Evolutionary conservation across 2,888 invertebrate genomes (phyloP).

Genomic region (Eubasilissa splendida): DNA sequence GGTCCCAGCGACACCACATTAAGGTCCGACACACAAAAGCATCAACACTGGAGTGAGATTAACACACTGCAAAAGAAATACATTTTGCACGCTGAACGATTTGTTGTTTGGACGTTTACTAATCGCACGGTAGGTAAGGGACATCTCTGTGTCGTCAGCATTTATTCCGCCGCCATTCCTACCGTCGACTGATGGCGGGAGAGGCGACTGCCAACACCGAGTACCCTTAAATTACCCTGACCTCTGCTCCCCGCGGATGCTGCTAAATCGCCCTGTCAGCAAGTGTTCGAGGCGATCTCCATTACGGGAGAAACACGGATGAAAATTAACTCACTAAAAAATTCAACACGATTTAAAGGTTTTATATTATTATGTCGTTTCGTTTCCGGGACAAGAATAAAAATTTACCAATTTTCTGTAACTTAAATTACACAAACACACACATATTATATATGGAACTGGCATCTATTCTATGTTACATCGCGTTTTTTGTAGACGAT

Average conservation of each 20-base stretch:
- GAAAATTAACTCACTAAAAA: too few species aligned
- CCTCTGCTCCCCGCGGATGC: conserved; percentile 36
- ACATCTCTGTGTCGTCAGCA: conserved; percentile 12
- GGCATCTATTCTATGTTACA: too few species aligned
- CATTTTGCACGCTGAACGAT: conserved; percentile 1
- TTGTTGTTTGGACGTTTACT: conserved; percentile 35
- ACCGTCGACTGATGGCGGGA: not conserved
- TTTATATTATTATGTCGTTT: too few species aligned
- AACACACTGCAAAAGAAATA: not conserved
- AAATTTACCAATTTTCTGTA: too few species aligned
- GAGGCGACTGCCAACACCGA: conserved; percentile 30
- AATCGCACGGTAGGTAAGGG: conserved; percentile 37
- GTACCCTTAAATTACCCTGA: conserved; percentile 43
- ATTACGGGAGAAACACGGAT: not conserved
- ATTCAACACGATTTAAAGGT: too few species aligned
- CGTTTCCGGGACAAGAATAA: too few species aligned
- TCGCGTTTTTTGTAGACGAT: too few species aligned
- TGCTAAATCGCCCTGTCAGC: conserved; percentile 42
- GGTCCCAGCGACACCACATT: too few species aligned
- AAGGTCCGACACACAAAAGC: too few species aligned
- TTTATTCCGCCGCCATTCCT: not conserved
- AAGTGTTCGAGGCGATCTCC: not conserved
- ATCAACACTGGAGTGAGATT: not conserved
- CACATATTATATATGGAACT: too few species aligned
- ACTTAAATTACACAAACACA: too few species aligned